phyloP scores from a whole-genome alignment of 2,888 invertebrate species.

The Caenorhabditis angaria region DNA sequence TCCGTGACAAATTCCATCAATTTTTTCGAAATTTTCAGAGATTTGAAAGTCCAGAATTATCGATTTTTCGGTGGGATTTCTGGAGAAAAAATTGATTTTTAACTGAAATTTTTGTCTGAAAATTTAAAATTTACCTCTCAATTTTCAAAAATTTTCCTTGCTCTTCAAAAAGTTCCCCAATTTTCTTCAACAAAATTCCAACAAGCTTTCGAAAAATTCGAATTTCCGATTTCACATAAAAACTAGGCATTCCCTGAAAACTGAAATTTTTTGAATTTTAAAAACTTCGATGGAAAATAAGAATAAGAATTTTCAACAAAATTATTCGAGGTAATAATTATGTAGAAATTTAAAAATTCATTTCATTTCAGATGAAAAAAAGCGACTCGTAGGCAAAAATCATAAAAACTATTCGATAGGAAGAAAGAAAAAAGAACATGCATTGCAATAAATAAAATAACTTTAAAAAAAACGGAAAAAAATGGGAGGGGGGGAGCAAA shows the following conservation, averaged over 20 bases:
- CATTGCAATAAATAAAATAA: background rate
- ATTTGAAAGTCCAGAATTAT: background rate
- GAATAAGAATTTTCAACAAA: too few species aligned
- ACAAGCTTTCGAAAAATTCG: background rate
- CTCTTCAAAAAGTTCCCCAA: background rate
- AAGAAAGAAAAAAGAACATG: background rate
- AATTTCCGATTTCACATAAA: too few species aligned
- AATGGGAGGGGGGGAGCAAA: too few species aligned
- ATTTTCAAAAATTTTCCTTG: background rate
- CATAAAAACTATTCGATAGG: conserved; percentile 2
- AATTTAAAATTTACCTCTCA: background rate
- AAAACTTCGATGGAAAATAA: too few species aligned
- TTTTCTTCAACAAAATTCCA: background rate
- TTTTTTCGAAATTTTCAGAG: background rate
- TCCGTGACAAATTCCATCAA: background rate
- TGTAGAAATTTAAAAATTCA: conserved; percentile 4
- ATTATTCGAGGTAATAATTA: too few species aligned
- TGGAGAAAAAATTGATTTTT: background rate
- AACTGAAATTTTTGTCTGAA: too few species aligned
- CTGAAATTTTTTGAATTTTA: too few species aligned
- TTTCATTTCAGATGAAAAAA: background rate
- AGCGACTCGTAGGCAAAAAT: conserved; percentile 4
- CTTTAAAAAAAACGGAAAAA: background rate
- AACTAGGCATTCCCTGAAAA: too few species aligned
- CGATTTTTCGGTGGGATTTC: background rate